Percentiles rank a stretch among this genome's conserved stretches.
Evolutionary conservation across 2,797 vertebrate species (phyloP).

Genomic region (Hippoglossus hippoglossus): DNA sequence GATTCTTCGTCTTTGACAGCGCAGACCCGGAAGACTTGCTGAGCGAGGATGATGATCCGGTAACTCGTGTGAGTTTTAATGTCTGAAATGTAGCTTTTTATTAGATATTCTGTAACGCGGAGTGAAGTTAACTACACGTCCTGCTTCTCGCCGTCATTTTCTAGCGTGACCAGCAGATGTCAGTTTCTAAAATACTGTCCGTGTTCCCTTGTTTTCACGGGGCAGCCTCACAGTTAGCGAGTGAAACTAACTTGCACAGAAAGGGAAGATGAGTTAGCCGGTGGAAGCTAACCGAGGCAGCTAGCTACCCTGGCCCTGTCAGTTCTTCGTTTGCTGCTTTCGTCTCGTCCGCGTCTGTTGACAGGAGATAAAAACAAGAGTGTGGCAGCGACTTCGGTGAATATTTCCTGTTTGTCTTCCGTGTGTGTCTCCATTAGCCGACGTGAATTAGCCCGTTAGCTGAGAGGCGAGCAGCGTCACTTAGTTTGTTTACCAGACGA

Average conservation of each 20-base stretch:
- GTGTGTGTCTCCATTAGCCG: not conserved
- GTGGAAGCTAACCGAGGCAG: slow-evolving; percentile 35
- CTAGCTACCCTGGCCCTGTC: slow-evolving; percentile 5
- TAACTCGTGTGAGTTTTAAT: slow-evolving; percentile 68
- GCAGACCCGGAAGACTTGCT: slow-evolving; percentile 59
- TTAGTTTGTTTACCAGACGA: slow-evolving; percentile 24
- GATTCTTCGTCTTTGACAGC: slow-evolving; percentile 49
- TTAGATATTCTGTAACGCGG: fast-evolving
- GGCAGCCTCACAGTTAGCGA: slow-evolving; percentile 17
- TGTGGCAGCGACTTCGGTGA: fast-evolving
- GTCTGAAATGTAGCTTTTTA: not conserved
- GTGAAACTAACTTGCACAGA: slow-evolving; percentile 28
- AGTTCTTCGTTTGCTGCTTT: not conserved
- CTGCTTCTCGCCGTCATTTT: fast-evolving
- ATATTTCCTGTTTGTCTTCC: not conserved
- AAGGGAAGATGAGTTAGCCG: slow-evolving; percentile 46
- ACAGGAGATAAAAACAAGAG: fast-evolving
- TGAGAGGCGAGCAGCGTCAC: not conserved
- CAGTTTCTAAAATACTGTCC: not conserved
- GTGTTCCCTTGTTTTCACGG: not conserved
- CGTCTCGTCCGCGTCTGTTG: not conserved
- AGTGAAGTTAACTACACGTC: fast-evolving
- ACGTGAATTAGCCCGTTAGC: slow-evolving; percentile 16
- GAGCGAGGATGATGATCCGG: slow-evolving; percentile 49
- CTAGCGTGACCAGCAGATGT: fast-evolving